Base-by-base conservation (phyloP, 2,888 invertebrate species). In the Zygothrica quintamaculata region DNA sequence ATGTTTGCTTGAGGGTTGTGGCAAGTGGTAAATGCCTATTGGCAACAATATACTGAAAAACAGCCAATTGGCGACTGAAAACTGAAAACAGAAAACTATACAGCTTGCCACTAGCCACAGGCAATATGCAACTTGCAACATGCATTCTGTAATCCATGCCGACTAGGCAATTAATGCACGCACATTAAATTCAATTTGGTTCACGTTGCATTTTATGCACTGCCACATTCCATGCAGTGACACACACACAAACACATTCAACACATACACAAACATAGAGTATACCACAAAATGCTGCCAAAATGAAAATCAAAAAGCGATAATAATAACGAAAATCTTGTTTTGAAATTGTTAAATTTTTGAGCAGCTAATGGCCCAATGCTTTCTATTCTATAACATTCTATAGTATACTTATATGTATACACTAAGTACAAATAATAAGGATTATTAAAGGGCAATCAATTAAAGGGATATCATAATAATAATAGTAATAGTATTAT, bases 171-270 rank as follows among this genome's bases (percentile, higher is more conserved):
- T 77, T 77, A 84, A 77, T 78, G 68, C 43, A 39, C 47, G 53
- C 47, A 61, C 84, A 80, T 84, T 78, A 73, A 73, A 78, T 77
- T 78, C 65, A 77, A 78, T 84, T 79, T 37, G 34, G 31, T 26
- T 9, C 39, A 13, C 43, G 15, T 29, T 25, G 39, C 42, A 12
- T 44, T 79, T 60, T 25, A 57, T 73, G 52, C 51, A 53, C 47
- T 48, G 34, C 40, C 77, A 53, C 43, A 51, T 25, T 29, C 8
- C 22, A 9, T 16, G 47, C 65, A 16, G 16, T 29, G 8, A 18
- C 37, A 31, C 47, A 48, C 39, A 33, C 40, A 40, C 48, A 31
- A 29, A 29, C 57, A 56, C 25, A 13, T 33, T 9, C 5, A 22
- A 29, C 8, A 40, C 13, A 29, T 16, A 1, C 36, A 36, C 22